Base-by-base conservation (phyloP, 2,888 invertebrate species). In the Hofmannophila pseudospretella region DNA sequence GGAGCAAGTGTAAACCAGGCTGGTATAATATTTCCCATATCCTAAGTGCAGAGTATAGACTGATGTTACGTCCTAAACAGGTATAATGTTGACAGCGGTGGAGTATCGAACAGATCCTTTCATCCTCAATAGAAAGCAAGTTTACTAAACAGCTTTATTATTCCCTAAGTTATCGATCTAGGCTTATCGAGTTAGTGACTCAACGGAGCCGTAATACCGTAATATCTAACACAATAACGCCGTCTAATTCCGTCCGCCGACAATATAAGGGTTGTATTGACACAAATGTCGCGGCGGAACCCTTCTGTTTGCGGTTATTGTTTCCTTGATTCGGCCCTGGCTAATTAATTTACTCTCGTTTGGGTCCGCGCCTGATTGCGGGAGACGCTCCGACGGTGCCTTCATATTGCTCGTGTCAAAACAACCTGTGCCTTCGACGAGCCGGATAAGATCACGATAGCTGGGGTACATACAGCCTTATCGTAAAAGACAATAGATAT, bases 251-350 rank as follows among this genome's bases (percentile, higher is more conserved):
- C 9, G 25, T 16, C 25, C 25, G 27, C 10, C 23, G 29, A 11
- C 29, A 67, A 65, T 66, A 66, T 64, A 69, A 72, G 78, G 64
- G 77, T 67, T 65, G 63, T 78, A 74, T 78, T 79, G 75, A 75
- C 80, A 76, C 72, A 77, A 70, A 70, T 72, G 71, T 49, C 36
- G 47, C 23, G 3, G 20, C 5, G 41, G 65, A 73, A 69, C 72
- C 81, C 80, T 77, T 76, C 73, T 75, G 71, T 75, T 77, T 75
- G 76, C 67, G 69, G 75, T 81, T 82, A 82, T 81, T 81, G 80
- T 82, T 81, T 79, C 74, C 77, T 68, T 75, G 72, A 75, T 74
- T 77, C 65, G 59, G 67, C 16, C 16, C 16, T 16, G 16, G 58
- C 69, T 79, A 79, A 78, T 81, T 79, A 72, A 74, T 80, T 79